phyloP scores from a whole-genome alignment of 2,797 vertebrate genomes.

The Linurgus olivaceus region DNA sequence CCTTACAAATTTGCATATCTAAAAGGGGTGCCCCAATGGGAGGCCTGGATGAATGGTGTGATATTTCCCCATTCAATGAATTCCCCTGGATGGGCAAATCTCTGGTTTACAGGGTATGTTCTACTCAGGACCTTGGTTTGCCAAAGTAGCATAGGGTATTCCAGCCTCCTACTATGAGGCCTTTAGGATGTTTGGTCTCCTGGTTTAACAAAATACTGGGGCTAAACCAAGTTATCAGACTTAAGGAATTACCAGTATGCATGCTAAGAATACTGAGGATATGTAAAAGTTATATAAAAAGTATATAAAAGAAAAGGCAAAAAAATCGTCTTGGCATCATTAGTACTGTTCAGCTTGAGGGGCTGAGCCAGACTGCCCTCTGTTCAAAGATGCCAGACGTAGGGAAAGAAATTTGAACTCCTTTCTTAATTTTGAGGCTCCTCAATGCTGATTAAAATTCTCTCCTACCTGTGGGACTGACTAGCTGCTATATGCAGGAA shows the following conservation, averaged over 20 bases:
- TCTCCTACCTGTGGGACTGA: neutral
- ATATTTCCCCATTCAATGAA: neutral
- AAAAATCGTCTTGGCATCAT: neutral
- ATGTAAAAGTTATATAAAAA: neutral
- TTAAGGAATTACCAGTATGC: neutral
- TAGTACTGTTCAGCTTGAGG: neutral
- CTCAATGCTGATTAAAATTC: neutral
- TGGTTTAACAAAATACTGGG: neutral
- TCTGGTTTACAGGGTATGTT: too few relatives aligned
- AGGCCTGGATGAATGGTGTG: neutral
- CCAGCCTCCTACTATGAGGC: accelerated
- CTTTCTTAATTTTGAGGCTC: neutral
- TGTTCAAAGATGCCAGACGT: neutral
- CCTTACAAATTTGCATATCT: neutral
- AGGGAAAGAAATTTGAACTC: neutral
- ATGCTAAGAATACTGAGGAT: neutral
- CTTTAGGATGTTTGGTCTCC: neutral
- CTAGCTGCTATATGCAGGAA: neutral
- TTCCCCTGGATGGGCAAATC: too few relatives aligned
- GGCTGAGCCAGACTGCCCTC: neutral
- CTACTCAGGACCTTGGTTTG: neutral
- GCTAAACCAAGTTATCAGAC: too few relatives aligned
- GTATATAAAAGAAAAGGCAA: neutral
- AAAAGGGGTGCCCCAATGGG: too few relatives aligned
- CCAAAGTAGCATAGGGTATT: too few relatives aligned